These are phyloP conservation scores for Platycheirus rosarum DNA, from an alignment of 2,888 invertebrate species.

Conservation along the genomic window DNA sequence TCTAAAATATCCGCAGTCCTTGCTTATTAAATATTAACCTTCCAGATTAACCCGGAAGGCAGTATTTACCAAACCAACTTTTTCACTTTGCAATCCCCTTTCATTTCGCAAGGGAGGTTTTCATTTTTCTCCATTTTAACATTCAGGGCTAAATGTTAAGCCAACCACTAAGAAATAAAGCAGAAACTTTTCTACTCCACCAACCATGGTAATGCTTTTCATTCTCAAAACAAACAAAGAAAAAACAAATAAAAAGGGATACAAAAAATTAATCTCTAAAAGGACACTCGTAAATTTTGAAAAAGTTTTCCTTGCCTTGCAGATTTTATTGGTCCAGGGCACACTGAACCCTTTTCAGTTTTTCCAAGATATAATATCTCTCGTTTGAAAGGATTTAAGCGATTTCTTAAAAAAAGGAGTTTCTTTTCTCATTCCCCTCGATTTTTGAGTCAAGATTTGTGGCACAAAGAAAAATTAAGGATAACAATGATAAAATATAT, in stretches of 20 bases:
- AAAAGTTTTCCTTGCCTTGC: neutral
- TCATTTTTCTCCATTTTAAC: constrained; percentile 15
- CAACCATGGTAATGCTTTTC: constrained; percentile 15
- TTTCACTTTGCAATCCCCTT: constrained; percentile 4
- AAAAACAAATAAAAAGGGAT: no score
- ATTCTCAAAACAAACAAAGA: neutral
- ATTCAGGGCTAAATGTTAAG: constrained; percentile 23
- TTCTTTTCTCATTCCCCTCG: neutral
- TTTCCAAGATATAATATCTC: neutral
- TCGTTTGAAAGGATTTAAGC: neutral
- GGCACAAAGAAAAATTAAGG: constrained; percentile 24
- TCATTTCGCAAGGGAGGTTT: constrained; percentile 16
- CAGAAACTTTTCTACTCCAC: constrained; percentile 14
- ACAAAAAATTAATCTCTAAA: neutral
- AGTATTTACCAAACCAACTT: no score
- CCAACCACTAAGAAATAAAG: constrained; percentile 24
- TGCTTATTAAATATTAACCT: constrained; percentile 28
- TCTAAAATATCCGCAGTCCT: constrained; percentile 4
- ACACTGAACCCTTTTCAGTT: neutral
- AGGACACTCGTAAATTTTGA: constrained; percentile 15
- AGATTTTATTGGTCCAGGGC: neutral
- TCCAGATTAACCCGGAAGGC: constrained; percentile 12
- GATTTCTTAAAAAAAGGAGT: neutral
- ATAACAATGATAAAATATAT: constrained; percentile 40
- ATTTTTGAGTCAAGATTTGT: constrained; percentile 11